Conservation (phyloP, 2,113 vertebrate genomes). For the Pterocles orientalis region DNA sequence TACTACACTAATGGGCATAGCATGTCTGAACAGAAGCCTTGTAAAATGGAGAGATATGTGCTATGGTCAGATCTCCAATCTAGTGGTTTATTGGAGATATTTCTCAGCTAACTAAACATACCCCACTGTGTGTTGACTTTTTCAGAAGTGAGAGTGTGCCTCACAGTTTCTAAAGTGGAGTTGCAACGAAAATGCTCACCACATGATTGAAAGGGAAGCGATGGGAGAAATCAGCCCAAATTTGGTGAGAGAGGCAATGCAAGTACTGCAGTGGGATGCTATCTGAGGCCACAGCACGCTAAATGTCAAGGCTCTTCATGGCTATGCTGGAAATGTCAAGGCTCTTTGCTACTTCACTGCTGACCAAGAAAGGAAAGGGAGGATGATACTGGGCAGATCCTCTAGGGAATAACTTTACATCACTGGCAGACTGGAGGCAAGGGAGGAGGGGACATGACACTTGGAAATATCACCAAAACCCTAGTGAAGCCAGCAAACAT, state of each 20-base stretch:
- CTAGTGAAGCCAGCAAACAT: not conserved
- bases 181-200: not conserved
- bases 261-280: not conserved
- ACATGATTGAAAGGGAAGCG: not conserved
- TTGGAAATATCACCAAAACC: not conserved
- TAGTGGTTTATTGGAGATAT: not conserved
- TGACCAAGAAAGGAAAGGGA: not conserved
- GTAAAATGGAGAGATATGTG: not conserved
- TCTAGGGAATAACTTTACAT: not conserved
- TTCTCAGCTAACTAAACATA: not conserved
- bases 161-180: not conserved
- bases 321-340: not conserved
- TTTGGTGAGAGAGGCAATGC: not conserved
- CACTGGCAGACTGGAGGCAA: not conserved
- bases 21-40: not conserved
- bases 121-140: not conserved
- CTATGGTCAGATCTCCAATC: not conserved
- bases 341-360: not conserved
- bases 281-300: not conserved
- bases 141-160: not conserved
- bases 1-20: not conserved
- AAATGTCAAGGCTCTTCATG: not conserved
- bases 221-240: not conserved
- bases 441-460: rapidly evolving
- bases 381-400: not conserved